Conservation (phyloP, 2,888 invertebrate species). For the Synergus gifuensis region DNA sequence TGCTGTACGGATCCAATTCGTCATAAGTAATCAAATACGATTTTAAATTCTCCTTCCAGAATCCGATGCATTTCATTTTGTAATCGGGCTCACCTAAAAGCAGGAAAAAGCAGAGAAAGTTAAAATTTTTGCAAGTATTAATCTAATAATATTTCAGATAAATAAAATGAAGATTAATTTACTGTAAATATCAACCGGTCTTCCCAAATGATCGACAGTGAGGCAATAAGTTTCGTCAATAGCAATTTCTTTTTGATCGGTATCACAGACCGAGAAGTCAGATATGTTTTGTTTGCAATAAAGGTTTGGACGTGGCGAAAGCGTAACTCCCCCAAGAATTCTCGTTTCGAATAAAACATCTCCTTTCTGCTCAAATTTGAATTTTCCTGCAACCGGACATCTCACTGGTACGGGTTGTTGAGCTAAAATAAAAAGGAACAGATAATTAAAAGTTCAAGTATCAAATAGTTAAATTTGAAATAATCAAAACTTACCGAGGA, state of each 20-base stretch:
- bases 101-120: background rate
- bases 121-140: background rate
- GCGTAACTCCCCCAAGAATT: conserved; percentile 96
- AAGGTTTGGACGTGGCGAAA: conserved; percentile 94
- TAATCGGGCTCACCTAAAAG: conserved; percentile 92
- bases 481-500: conserved; percentile 79
- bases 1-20: conserved; percentile 96
- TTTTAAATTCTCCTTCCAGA: conserved; percentile 98
- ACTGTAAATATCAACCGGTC: conserved; percentile 97
- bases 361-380: conserved; percentile 94
- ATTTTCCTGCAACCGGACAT: conserved; percentile 98
- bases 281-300: conserved; percentile 96
- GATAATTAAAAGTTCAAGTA: conserved; percentile 2
- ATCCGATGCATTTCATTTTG: conserved; percentile 97
- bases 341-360: conserved; percentile 94
- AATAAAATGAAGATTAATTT: conserved; percentile 58
- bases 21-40: conserved; percentile 98
- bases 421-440: conserved; percentile 76
- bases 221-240: conserved; percentile 98
- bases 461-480: background rate
- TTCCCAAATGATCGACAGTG: conserved; percentile 96
- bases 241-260: conserved; percentile 95
- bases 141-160: background rate
- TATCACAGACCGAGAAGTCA: conserved; percentile 96
- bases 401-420: conserved; percentile 94